A percentile compares a stretch with the other conserved stretches of the same genome.
phyloP scores from a whole-genome alignment of 2,797 vertebrate genomes.

The Esox masquinongy region DNA sequence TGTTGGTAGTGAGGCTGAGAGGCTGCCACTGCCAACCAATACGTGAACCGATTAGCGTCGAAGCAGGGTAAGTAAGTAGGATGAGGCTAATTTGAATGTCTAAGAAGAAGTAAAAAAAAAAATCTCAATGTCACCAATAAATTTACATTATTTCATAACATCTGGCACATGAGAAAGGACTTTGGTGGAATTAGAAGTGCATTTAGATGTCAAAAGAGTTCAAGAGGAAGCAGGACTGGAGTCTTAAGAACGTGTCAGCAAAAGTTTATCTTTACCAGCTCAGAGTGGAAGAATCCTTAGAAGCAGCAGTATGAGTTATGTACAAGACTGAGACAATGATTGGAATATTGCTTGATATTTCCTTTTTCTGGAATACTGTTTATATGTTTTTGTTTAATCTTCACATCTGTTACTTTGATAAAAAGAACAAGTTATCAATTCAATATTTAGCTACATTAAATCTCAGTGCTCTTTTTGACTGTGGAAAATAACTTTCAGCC shows the following conservation, averaged over 20 bases:
- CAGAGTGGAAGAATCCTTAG: background rate
- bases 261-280: constrained; percentile 40
- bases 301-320: background rate
- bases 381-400: background rate
- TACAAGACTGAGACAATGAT: background rate
- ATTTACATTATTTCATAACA: constrained; percentile 83
- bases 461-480: background rate
- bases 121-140: constrained; percentile 84
- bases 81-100: constrained; percentile 82
- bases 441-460: background rate
- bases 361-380: background rate
- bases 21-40: constrained; percentile 75
- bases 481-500: background rate
- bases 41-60: constrained; percentile 73
- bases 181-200: constrained; percentile 72
- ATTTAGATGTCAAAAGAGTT: constrained; percentile 72
- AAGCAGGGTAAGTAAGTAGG: constrained; percentile 52
- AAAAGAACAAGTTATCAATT: background rate
- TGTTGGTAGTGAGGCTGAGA: constrained; percentile 72
- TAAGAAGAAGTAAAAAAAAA: constrained; percentile 60
- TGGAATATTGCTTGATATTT: background rate
- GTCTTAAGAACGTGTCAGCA: constrained; percentile 55
- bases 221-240: constrained; percentile 46
- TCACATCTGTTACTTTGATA: background rate
- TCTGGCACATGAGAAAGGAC: constrained; percentile 71